Conservation (phyloP, 1,140 invertebrate genomes). For the Caenorhabditis latens region DNA sequence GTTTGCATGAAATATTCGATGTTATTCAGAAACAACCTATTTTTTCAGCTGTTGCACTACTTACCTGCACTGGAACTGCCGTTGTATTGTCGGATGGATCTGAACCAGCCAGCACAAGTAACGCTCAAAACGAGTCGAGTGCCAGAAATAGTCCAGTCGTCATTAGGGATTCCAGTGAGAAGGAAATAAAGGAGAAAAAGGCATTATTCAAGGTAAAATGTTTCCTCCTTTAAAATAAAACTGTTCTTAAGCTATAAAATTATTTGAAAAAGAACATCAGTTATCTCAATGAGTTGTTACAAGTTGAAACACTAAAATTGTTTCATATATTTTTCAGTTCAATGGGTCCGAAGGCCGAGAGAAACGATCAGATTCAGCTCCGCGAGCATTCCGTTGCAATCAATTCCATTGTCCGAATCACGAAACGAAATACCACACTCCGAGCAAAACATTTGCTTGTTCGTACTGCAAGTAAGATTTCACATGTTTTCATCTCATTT, state of each 20-base stretch:
- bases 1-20: background rate
- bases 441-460: background rate
- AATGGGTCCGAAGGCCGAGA: slow-evolving; percentile 29
- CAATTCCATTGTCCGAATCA: slow-evolving; percentile 27
- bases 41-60: slow-evolving; percentile 19
- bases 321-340: slow-evolving; percentile 7
- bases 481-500: too few species aligned
- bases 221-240: background rate
- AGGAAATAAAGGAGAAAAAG: slow-evolving; percentile 26
- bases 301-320: too few species aligned
- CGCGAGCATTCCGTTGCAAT: slow-evolving; percentile 26
- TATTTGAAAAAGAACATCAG: background rate
- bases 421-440: slow-evolving; percentile 11
- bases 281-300: too few species aligned
- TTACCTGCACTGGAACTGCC: slow-evolving; percentile 37
- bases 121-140: background rate
- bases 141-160: slow-evolving; percentile 34
- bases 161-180: background rate
- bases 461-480: slow-evolving; percentile 44
- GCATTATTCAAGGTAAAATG: slow-evolving; percentile 7
- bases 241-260: background rate
- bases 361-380: slow-evolving; percentile 33
- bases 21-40: background rate
- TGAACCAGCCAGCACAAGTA: background rate
- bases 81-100: slow-evolving; percentile 25